Conservation (phyloP, 2,888 invertebrate species). For the Drosophila austrosaltans region DNA sequence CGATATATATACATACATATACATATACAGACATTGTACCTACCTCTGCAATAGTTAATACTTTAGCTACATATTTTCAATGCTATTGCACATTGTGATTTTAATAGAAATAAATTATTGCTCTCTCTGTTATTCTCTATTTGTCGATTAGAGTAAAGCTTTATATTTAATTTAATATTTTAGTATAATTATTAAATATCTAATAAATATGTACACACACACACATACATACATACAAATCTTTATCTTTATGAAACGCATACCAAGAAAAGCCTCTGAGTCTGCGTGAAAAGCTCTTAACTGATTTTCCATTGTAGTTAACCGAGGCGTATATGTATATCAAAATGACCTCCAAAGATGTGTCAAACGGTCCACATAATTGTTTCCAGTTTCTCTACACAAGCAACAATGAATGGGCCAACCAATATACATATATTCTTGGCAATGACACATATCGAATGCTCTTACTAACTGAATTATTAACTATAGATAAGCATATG, state of each 20-base stretch:
- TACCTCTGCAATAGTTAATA: slow-evolving; percentile 15
- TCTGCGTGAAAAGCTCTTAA: slow-evolving; percentile 21
- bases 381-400: slow-evolving; percentile 27
- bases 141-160: slow-evolving; percentile 23
- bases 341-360: slow-evolving; percentile 46
- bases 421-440: neutral
- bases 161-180: slow-evolving; percentile 13
- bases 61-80: slow-evolving; percentile 7
- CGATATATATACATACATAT: neutral
- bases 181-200: slow-evolving; percentile 1
- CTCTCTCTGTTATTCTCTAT: slow-evolving; percentile 2
- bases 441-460: neutral
- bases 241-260: too few relatives aligned
- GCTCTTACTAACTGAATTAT: neutral
- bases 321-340: slow-evolving; percentile 44
- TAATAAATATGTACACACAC: neutral
- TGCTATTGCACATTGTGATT: slow-evolving; percentile 46
- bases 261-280: too few relatives aligned
- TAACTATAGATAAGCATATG: neutral
- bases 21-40: neutral
- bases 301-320: slow-evolving; percentile 38
- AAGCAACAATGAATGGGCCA: neutral
- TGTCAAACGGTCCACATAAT: slow-evolving; percentile 43
- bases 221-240: neutral
- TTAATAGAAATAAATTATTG: neutral